Evolutionary conservation across 2,113 vertebrate genomes (phyloP).

Genomic region (Leucoraja erinaceus): DNA sequence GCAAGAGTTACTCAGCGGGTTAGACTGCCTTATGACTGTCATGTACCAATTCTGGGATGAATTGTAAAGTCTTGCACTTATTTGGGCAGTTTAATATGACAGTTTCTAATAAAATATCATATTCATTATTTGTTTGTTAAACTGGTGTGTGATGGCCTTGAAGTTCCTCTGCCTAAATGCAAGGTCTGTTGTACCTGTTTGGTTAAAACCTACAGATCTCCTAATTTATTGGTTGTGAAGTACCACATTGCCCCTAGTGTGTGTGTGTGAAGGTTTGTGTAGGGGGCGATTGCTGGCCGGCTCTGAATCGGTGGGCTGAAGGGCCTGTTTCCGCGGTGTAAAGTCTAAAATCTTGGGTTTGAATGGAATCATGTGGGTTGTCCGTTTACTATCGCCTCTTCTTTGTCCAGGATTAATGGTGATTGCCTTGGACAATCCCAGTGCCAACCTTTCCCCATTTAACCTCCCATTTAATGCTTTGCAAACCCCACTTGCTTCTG

Average conservation of each 20-base stretch:
- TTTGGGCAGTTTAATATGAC: slow-evolving; percentile 6
- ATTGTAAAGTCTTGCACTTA: not conserved
- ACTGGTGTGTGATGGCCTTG: not conserved
- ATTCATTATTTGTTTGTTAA: not conserved
- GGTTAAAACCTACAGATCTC: not conserved
- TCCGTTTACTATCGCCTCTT: not conserved
- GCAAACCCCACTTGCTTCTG: not conserved
- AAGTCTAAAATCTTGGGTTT: not conserved
- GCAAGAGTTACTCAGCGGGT: too few species aligned
- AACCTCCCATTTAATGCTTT: not conserved
- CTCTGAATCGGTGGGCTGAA: too few species aligned
- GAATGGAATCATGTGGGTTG: not conserved
- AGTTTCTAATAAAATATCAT: slow-evolving; percentile 26
- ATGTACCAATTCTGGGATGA: not conserved
- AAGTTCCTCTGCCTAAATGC: too few species aligned
- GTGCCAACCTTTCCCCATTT: not conserved
- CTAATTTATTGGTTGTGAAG: not conserved
- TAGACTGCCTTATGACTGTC: too few species aligned
- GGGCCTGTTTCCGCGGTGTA: too few species aligned
- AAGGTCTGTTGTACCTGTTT: too few species aligned
- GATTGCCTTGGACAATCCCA: not conserved
- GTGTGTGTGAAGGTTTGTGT: too few species aligned
- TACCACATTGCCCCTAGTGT: too few species aligned
- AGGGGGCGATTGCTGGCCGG: too few species aligned
- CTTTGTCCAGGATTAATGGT: not conserved